Base-by-base conservation (phyloP, 2,888 invertebrate species). In the Drosophila lutescens region DNA sequence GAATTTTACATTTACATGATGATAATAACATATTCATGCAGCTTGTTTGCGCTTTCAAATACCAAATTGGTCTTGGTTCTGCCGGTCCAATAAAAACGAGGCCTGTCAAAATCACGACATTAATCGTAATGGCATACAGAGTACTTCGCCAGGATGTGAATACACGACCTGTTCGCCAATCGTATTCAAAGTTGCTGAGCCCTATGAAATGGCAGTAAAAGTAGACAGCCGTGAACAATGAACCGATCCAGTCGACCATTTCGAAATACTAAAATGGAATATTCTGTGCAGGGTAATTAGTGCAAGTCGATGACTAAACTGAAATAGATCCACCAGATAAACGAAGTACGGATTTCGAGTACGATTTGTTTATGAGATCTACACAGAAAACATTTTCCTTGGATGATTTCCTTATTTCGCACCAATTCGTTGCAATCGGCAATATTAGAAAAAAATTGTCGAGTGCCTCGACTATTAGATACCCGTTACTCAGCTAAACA, bases 171-270 rank as follows among this genome's bases (percentile, higher is more conserved):
- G 17, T 46, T 1, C 1, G n/a, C 44, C 44, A 66, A 10, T 66
- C 66, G n/a, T 26, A 8, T 2, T 40, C 46, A 17, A 66, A 66
- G 40, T 66, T 66, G 5, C 3, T 40, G 0, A 66, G 13, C 4
- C 66, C 66, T n/a, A 66, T 20, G 0, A 66, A 0, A n/a, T 46
- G 40, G 4, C 55, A 13, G 17, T 66, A 66, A 13, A 12, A 26
- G 9, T 40, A 26, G 17, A 38, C 12, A 0, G 4, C 1, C 17
- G n/a, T 17, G 23, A 66, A 12, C 10, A 65, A 9, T 23, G 34
- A 23, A 32, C 38, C 12, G 20, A 12, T 13, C 67, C 54, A 55
- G 17, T 66, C 67, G n/a, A 55, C 1, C 66, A 66, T 66, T 55
- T 66, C 17, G 26, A 0, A 10, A 4, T 15, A 66, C 67, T 54